These are phyloP conservation scores for Mythimna loreyi DNA, from an alignment of 2,888 invertebrate genomes.

Conservation along the genomic window DNA sequence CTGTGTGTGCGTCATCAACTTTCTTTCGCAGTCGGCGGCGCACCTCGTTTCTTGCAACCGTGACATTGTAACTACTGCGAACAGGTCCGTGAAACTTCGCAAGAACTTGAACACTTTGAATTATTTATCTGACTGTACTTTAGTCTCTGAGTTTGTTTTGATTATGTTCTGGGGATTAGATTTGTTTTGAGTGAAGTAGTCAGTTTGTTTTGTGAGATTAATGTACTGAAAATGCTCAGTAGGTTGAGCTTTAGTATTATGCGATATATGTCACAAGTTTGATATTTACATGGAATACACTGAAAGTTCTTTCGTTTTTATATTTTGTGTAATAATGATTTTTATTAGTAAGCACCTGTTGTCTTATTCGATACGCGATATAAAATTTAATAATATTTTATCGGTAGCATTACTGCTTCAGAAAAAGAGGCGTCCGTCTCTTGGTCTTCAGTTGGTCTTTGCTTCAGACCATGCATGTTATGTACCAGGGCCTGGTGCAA, in stretches of 20 bases:
- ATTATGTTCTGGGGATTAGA: neutral
- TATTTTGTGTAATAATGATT: too few species aligned
- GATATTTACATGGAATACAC: neutral
- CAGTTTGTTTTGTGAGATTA: neutral
- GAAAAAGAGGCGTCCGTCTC: too few species aligned
- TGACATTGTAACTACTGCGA: constrained; percentile 66
- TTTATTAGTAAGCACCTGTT: too few species aligned
- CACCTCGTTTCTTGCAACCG: constrained; percentile 65
- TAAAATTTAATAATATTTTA: too few species aligned
- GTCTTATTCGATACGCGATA: too few species aligned
- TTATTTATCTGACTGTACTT: constrained; percentile 38
- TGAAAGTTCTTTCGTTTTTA: too few species aligned
- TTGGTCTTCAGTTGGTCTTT: too few species aligned
- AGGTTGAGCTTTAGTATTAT: neutral
- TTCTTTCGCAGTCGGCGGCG: constrained; percentile 68
- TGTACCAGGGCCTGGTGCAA: too few species aligned
- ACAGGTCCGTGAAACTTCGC: constrained; percentile 64
- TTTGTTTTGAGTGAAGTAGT: neutral
- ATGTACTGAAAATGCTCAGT: neutral
- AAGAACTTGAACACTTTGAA: constrained; percentile 53
- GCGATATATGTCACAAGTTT: neutral
- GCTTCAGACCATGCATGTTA: too few species aligned
- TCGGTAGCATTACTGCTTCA: too few species aligned
- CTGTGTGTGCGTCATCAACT: constrained; percentile 64
- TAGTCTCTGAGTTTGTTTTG: constrained; percentile 9